Percentiles rank a stretch among this genome's conserved stretches.
Conservation (phyloP, 2,797 vertebrate genomes). For the Orestias chungarensis region DNA sequence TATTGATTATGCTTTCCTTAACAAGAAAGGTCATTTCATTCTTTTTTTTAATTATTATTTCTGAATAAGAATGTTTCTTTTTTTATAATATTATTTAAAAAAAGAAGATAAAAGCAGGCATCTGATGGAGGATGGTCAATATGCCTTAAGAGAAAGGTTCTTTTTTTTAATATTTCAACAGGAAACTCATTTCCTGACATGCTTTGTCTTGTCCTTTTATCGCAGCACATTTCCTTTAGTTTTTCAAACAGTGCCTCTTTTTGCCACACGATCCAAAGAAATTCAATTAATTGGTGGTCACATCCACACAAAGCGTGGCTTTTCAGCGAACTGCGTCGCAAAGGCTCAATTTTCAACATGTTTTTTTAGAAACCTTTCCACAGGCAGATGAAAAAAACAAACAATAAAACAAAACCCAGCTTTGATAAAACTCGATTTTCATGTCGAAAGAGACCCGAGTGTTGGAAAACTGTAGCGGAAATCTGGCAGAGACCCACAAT, state of each 20-base stretch:
- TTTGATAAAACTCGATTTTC: background rate
- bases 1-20: slow-evolving; percentile 34
- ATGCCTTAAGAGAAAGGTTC: slow-evolving; percentile 38
- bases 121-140: slow-evolving; percentile 38
- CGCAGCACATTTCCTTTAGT: slow-evolving; percentile 62
- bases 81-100: slow-evolving; percentile 22
- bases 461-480: background rate
- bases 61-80: background rate
- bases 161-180: slow-evolving; percentile 49
- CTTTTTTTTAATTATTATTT: background rate
- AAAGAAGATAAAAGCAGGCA: slow-evolving; percentile 25
- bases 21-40: slow-evolving; percentile 27
- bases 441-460: background rate
- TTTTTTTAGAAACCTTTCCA: slow-evolving; percentile 1
- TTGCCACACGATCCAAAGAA: slow-evolving; percentile 43
- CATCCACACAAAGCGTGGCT: slow-evolving; percentile 38
- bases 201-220: slow-evolving; percentile 61
- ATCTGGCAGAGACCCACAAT: background rate
- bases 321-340: slow-evolving; percentile 17
- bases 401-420: too few species aligned
- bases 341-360: slow-evolving; percentile 3
- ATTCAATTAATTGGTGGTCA: slow-evolving; percentile 36
- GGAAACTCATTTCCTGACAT: slow-evolving; percentile 69
- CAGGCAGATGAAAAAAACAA: background rate
- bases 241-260: slow-evolving; percentile 55